Percentiles rank a stretch among this genome's conserved stretches.
Evolutionary conservation across 2,888 invertebrate genomes (phyloP).

Genomic region (Lypha dubia): DNA sequence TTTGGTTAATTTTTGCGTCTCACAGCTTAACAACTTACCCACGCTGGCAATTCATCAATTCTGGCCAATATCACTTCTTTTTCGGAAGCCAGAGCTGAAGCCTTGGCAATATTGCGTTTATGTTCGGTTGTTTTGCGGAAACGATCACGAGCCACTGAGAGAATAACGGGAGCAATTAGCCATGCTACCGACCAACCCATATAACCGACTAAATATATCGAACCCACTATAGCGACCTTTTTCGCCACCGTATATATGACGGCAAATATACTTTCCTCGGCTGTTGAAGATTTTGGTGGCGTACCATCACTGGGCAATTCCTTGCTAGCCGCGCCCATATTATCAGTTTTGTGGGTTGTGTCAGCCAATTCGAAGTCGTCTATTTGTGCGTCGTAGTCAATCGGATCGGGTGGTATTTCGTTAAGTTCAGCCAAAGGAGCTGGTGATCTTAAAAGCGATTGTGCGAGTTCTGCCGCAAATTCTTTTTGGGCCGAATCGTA

Average conservation of each 20-base stretch:
- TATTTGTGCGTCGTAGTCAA: constrained; percentile 25
- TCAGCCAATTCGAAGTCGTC: constrained; percentile 17
- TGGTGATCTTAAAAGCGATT: constrained; percentile 24
- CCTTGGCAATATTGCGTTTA: constrained; percentile 90
- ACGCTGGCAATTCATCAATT: constrained; percentile 95
- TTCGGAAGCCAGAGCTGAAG: constrained; percentile 90
- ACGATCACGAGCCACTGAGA: constrained; percentile 91
- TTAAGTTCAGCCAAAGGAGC: constrained; percentile 62
- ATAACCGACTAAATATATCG: constrained; percentile 91
- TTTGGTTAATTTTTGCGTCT: background rate
- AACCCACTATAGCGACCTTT: constrained; percentile 89
- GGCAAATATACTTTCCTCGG: constrained; percentile 84
- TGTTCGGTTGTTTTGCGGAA: constrained; percentile 90
- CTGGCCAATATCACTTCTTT: constrained; percentile 93
- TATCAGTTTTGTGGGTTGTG: constrained; percentile 23
- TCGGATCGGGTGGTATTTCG: constrained; percentile 60
- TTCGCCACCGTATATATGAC: constrained; percentile 87
- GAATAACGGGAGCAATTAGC: constrained; percentile 91
- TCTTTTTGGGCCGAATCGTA: constrained; percentile 20
- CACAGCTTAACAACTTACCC: constrained; percentile 87
- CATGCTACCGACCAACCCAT: constrained; percentile 92
- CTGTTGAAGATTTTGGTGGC: constrained; percentile 49
- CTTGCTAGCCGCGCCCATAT: constrained; percentile 70
- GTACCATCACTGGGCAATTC: constrained; percentile 55
- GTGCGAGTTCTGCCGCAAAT: constrained; percentile 6